A percentile compares a stretch with the other conserved stretches of the same genome.
Evolutionary conservation across 30 jellyfish, hydroid and myxozoan species (phyloP).

Genomic region (Turritopsis dohrnii): DNA sequence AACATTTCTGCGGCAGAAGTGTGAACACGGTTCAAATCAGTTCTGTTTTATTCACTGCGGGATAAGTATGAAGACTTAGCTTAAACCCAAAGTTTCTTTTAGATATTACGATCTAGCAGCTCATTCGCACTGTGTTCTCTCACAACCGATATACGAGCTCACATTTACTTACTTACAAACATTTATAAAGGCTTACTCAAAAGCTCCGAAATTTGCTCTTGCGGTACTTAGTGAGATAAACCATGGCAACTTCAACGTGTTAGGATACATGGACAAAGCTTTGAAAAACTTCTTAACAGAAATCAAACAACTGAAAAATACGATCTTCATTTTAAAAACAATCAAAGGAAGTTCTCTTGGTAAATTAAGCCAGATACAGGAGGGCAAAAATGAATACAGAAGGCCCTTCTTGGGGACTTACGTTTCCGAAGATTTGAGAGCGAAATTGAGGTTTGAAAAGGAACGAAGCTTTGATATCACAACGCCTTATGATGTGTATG

Average conservation of each 20-base stretch:
- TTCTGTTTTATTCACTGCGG: no score
- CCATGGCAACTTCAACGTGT: slow-evolving; percentile 12
- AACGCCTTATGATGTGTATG: slow-evolving; percentile 29
- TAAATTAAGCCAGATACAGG: slow-evolving; percentile 22
- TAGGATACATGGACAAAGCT: slow-evolving; percentile 28
- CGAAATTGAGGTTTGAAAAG: background rate
- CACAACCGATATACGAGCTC: slow-evolving; percentile 23
- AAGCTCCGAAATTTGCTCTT: slow-evolving; percentile 26
- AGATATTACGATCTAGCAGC: slow-evolving; percentile 21
- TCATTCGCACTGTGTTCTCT: slow-evolving; percentile 19
- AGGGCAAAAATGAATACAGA: slow-evolving; percentile 29
- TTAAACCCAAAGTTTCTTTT: no score
- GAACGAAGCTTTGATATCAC: background rate
- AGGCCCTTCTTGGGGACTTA: slow-evolving; percentile 31
- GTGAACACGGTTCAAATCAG: no score
- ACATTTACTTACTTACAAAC: slow-evolving; percentile 22
- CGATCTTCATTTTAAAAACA: slow-evolving; percentile 23
- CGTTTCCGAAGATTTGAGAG: slow-evolving; percentile 26
- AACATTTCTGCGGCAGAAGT: no score
- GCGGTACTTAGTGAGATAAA: slow-evolving; percentile 25
- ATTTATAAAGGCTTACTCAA: slow-evolving; percentile 20
- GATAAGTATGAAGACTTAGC: no score
- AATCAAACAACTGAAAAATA: slow-evolving; percentile 14
- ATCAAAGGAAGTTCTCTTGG: slow-evolving; percentile 40
- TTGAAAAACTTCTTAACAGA: slow-evolving; percentile 1